Evolutionary conservation across 2,888 invertebrate genomes (phyloP).

Genomic region (Venusia cambrica): DNA sequence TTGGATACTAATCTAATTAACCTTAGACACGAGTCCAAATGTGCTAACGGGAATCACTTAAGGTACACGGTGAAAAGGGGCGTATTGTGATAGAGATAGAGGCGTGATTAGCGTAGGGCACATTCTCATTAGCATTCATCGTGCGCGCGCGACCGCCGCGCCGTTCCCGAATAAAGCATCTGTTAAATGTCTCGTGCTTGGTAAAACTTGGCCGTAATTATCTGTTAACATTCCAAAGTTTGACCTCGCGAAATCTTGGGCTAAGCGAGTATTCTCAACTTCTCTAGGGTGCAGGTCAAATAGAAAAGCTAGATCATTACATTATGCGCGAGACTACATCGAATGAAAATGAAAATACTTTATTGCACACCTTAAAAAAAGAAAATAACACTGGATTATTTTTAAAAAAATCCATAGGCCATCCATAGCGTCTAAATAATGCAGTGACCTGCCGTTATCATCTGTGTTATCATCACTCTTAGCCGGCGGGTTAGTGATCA

Average conservation of each 20-base stretch:
- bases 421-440: no score
- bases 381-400: no score
- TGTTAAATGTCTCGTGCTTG: slow-evolving; percentile 80
- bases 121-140: slow-evolving; percentile 76
- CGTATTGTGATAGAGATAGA: slow-evolving; percentile 48
- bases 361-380: no score
- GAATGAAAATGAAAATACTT: no score
- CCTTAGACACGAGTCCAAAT: slow-evolving; percentile 77
- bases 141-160: slow-evolving; percentile 74
- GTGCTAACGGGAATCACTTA: slow-evolving; percentile 72
- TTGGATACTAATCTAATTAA: slow-evolving; percentile 77
- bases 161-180: slow-evolving; percentile 78
- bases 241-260: slow-evolving; percentile 75
- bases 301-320: slow-evolving; percentile 6
- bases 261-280: slow-evolving; percentile 60
- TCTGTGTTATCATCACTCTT: no score
- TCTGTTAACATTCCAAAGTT: slow-evolving; percentile 81
- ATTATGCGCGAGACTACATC: no score
- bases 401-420: no score
- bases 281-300: slow-evolving; percentile 28
- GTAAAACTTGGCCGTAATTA: slow-evolving; percentile 78
- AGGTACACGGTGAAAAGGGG: slow-evolving; percentile 46
- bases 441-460: no score
- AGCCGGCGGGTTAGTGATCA: no score
- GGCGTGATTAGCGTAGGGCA: slow-evolving; percentile 45